phyloP scores from a whole-genome alignment of 2,797 vertebrate genomes.

The Siniperca obscura region DNA sequence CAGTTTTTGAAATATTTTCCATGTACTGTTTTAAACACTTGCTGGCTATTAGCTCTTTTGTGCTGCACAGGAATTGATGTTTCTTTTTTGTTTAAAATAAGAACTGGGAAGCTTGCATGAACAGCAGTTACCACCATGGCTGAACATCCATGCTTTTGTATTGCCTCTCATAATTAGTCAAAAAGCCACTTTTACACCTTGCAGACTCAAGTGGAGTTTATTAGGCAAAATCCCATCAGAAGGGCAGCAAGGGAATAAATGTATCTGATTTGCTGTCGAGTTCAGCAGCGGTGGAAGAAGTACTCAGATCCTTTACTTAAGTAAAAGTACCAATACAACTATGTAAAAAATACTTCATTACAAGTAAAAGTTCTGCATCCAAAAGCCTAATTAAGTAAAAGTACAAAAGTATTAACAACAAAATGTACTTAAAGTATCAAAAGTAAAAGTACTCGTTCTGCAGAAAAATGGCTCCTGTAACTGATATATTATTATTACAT shows the following conservation, averaged over 20 bases:
- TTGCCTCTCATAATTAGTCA: neutral
- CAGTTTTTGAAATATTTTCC: neutral
- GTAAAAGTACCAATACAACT: no score
- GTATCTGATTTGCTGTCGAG: neutral
- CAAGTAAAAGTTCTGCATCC: no score
- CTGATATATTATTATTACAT: no score
- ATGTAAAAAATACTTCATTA: no score
- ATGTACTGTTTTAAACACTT: neutral
- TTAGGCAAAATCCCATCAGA: constrained; percentile 3
- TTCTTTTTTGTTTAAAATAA: neutral
- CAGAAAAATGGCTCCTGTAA: no score
- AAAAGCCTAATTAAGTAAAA: no score
- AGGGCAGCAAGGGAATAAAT: neutral
- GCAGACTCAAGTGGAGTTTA: neutral
- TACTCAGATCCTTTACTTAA: no score
- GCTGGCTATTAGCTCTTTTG: neutral
- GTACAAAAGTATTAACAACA: no score
- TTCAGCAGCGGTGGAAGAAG: neutral
- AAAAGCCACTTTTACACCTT: neutral
- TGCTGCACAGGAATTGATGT: neutral
- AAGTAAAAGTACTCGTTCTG: no score
- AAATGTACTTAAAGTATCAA: no score
- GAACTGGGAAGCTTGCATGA: neutral
- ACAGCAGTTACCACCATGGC: neutral
- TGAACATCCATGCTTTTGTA: constrained; percentile 8